Conservation (phyloP, 2,888 invertebrate genomes). For the Pantelozetes paolii region DNA sequence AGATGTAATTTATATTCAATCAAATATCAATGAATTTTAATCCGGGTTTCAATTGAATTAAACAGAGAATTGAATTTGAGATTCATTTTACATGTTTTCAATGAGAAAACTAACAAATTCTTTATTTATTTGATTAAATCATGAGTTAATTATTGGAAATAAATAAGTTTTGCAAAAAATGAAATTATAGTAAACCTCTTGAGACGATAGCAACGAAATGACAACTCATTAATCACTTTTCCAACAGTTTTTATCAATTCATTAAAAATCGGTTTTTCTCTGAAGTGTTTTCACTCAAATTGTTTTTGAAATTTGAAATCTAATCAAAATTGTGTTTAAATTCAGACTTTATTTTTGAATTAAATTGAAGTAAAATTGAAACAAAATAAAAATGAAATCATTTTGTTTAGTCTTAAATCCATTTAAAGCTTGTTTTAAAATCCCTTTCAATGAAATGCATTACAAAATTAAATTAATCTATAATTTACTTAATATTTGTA, state of each 20-base stretch:
- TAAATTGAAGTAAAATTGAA: background rate
- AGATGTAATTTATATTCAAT: too few species aligned
- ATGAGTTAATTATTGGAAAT: background rate
- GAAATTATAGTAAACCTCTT: background rate
- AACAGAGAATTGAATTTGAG: background rate
- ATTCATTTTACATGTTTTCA: background rate
- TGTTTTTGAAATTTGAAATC: background rate
- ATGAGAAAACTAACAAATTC: background rate
- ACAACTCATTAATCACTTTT: conserved; percentile 24
- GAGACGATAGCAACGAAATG: background rate
- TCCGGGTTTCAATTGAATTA: background rate
- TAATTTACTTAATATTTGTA: too few species aligned
- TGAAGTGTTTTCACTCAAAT: background rate
- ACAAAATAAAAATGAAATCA: background rate
- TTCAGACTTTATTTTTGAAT: background rate
- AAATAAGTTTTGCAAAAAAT: background rate
- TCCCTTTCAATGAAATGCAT: too few species aligned
- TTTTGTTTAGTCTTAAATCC: background rate
- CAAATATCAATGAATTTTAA: background rate
- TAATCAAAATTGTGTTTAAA: background rate
- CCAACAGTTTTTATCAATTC: background rate
- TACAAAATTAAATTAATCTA: too few species aligned
- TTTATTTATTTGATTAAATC: too few species aligned
- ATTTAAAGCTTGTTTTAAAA: too few species aligned
- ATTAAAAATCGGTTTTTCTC: background rate